These are phyloP conservation scores for Amyelois transitella DNA, from an alignment of 1,140 invertebrate genomes.

Conservation along the genomic window DNA sequence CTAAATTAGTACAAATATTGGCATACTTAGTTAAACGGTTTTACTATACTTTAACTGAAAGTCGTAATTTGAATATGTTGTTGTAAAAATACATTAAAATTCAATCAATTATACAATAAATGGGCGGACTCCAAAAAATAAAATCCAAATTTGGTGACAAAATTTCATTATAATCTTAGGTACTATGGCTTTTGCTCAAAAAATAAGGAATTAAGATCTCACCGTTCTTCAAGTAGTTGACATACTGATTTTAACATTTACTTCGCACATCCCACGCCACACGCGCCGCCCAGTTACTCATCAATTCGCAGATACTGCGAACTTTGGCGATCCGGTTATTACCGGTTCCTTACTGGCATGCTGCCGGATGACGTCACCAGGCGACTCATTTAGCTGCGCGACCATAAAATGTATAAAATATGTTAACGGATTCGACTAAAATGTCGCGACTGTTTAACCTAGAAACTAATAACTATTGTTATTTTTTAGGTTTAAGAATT, in stretches of 20 bases:
- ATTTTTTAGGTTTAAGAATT: background rate
- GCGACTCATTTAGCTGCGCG: background rate
- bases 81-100: too few relatives aligned
- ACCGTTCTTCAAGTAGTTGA: background rate
- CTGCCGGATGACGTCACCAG: constrained; percentile 14
- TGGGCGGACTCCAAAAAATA: too few relatives aligned
- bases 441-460: background rate
- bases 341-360: constrained; percentile 9
- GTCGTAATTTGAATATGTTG: too few relatives aligned
- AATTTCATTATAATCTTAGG: too few relatives aligned
- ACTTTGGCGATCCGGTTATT: constrained; percentile 6
- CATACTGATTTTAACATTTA: background rate
- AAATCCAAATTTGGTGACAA: too few relatives aligned
- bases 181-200: too few relatives aligned
- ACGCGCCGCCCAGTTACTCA: background rate
- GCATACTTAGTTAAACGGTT: too few relatives aligned
- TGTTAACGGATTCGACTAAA: background rate
- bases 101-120: too few relatives aligned
- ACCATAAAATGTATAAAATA: background rate
- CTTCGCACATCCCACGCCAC: background rate
- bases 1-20: too few relatives aligned
- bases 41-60: too few relatives aligned
- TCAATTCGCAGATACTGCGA: constrained; percentile 1
- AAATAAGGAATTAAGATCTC: too few relatives aligned
- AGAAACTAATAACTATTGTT: background rate